A percentile compares a stretch with the other conserved stretches of the same genome.
phyloP scores from a whole-genome alignment of 2,113 vertebrate genomes.

The Oxyura jamaicensis region DNA sequence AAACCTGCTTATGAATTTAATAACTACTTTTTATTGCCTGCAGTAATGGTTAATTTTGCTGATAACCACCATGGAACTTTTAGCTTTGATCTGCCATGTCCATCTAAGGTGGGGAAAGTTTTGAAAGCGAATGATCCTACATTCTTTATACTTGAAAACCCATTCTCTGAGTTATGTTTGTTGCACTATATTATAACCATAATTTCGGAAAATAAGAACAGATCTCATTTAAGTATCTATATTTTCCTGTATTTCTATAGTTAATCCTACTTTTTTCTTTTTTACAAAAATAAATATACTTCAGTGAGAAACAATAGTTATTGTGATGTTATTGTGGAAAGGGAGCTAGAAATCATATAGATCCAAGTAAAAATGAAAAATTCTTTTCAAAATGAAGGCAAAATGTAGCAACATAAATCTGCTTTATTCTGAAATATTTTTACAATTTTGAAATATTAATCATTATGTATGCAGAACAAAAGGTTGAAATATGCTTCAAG shows the following conservation, averaged over 20 bases:
- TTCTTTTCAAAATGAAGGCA: not conserved
- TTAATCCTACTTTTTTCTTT: constrained; percentile 71
- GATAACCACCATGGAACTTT: constrained; percentile 43
- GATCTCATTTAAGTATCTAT: constrained; percentile 75
- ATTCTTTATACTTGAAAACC: constrained; percentile 82
- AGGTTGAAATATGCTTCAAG: not conserved
- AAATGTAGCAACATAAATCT: not conserved
- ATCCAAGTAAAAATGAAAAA: not conserved
- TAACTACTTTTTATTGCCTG: not conserved
- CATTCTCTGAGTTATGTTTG: constrained; percentile 78
- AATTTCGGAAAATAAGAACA: constrained; percentile 73
- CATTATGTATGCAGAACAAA: not conserved
- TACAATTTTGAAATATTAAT: not conserved
- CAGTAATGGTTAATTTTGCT: constrained; percentile 29
- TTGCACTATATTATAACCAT: constrained; percentile 72
- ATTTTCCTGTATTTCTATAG: constrained; percentile 57
- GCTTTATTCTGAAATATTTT: not conserved
- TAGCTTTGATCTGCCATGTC: not conserved
- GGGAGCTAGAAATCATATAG: not conserved
- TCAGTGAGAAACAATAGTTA: constrained; percentile 57
- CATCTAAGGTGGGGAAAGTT: constrained; percentile 55
- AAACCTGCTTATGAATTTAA: not conserved
- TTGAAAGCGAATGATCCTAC: constrained; percentile 80
- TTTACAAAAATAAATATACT: constrained; percentile 58
- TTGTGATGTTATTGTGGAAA: constrained; percentile 24